phyloP scores from a whole-genome alignment of 2,888 invertebrate genomes.

The Heliconius ethilla region DNA sequence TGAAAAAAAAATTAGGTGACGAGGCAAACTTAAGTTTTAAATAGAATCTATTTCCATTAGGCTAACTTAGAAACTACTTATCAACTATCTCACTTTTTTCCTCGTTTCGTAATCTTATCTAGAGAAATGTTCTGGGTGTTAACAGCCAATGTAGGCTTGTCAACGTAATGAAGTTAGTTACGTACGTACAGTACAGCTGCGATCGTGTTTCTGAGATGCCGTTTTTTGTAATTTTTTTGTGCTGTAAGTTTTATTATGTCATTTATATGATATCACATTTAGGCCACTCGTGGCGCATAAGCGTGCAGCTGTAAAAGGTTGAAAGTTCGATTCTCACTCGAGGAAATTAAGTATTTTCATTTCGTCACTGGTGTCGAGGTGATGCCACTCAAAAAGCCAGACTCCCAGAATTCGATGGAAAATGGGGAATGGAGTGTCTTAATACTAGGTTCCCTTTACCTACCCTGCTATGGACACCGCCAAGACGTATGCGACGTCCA shows the following conservation, averaged over 20 bases:
- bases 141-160: slow-evolving; percentile 14
- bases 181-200: not conserved
- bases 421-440: too few species aligned
- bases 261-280: not conserved
- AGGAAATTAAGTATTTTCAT: too few species aligned
- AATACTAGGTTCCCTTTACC: too few species aligned
- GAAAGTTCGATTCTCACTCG: too few species aligned
- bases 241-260: not conserved
- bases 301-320: too few species aligned
- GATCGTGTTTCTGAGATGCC: not conserved
- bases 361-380: too few species aligned
- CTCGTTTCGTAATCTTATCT: slow-evolving; percentile 40
- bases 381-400: too few species aligned
- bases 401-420: too few species aligned
- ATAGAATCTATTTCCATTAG: slow-evolving; percentile 45
- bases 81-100: slow-evolving; percentile 34
- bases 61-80: slow-evolving; percentile 44
- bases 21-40: slow-evolving; percentile 44
- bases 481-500: too few species aligned
- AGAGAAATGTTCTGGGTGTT: slow-evolving; percentile 5
- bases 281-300: not conserved
- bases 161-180: slow-evolving; percentile 7
- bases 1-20: slow-evolving; percentile 29
- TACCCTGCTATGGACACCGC: too few species aligned
- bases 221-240: not conserved